phyloP scores from a whole-genome alignment of 2,888 invertebrate genomes.

The Drosophila niveifrons region DNA sequence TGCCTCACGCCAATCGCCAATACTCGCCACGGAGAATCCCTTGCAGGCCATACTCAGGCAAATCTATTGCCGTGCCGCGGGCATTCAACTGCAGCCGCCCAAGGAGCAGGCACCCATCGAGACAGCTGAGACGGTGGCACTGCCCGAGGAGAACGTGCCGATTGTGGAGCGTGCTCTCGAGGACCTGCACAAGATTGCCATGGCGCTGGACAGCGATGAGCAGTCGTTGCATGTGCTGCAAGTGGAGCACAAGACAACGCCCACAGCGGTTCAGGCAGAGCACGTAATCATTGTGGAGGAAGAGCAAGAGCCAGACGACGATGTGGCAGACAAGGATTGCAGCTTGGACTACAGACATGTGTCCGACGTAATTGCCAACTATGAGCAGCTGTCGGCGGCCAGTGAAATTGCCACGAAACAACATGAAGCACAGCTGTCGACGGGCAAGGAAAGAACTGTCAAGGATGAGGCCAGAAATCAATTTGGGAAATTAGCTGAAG shows the following conservation, averaged over 20 bases:
- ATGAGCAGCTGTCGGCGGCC: constrained; percentile 69
- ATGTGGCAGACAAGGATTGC: constrained; percentile 13
- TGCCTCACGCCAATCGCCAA: constrained; percentile 61
- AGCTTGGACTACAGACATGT: constrained; percentile 63
- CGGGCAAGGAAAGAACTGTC: neutral
- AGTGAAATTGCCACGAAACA: constrained; percentile 13
- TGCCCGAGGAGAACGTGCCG: constrained; percentile 82
- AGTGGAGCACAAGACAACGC: constrained; percentile 59
- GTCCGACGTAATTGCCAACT: constrained; percentile 75
- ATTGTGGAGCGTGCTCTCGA: constrained; percentile 82
- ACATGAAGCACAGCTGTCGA: constrained; percentile 19
- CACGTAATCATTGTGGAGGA: constrained; percentile 70
- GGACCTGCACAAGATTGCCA: constrained; percentile 79
- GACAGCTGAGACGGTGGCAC: constrained; percentile 5
- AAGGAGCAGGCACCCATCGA: constrained; percentile 31
- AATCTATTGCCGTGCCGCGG: constrained; percentile 70
- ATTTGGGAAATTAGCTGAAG: neutral
- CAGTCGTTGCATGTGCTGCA: constrained; percentile 37
- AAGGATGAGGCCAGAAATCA: neutral
- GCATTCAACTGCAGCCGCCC: constrained; percentile 40
- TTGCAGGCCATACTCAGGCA: constrained; percentile 78
- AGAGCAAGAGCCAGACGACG: constrained; percentile 17
- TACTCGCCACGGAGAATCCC: constrained; percentile 76
- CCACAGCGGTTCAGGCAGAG: constrained; percentile 56
- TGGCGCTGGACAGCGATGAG: constrained; percentile 53